Conservation (phyloP, 2,888 invertebrate species). For the Athalia rosae region DNA sequence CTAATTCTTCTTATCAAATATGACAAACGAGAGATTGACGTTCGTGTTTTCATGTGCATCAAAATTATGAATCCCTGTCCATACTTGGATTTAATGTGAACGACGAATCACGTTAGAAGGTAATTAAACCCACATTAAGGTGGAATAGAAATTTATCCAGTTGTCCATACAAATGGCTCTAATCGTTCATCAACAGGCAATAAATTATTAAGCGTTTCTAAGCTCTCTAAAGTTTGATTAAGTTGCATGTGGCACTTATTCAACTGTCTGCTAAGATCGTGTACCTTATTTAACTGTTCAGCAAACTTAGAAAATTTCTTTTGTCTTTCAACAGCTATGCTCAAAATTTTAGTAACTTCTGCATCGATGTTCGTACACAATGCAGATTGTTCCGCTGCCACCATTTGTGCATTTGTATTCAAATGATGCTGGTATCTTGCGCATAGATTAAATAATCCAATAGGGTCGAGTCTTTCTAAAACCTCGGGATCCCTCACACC, state of each 20-base stretch:
- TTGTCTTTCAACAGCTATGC: constrained; percentile 85
- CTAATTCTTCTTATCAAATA: no score
- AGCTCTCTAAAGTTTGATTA: constrained; percentile 88
- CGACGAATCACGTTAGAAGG: background rate
- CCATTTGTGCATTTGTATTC: constrained; percentile 86
- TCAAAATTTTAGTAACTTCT: constrained; percentile 82
- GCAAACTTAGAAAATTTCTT: constrained; percentile 89
- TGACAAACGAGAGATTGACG: no score
- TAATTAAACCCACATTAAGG: background rate
- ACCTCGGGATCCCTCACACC: constrained; percentile 92
- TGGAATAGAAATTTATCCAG: constrained; percentile 73
- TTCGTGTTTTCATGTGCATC: background rate
- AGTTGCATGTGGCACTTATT: constrained; percentile 87
- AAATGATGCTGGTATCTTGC: constrained; percentile 89
- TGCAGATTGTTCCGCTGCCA: constrained; percentile 86
- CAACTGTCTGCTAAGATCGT: constrained; percentile 88
- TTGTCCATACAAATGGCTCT: constrained; percentile 94
- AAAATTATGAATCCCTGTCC: background rate
- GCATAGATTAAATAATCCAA: constrained; percentile 84
- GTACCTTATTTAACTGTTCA: constrained; percentile 88
- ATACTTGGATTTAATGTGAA: background rate
- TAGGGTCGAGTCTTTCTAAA: constrained; percentile 83
- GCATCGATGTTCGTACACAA: constrained; percentile 85
- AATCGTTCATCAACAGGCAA: constrained; percentile 88
- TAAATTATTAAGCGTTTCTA: constrained; percentile 89